Percentiles rank a stretch among this genome's conserved stretches.
Evolutionary conservation across 2,113 vertebrate species (phyloP).

Genomic region (Oreochromis tanganicae): DNA sequence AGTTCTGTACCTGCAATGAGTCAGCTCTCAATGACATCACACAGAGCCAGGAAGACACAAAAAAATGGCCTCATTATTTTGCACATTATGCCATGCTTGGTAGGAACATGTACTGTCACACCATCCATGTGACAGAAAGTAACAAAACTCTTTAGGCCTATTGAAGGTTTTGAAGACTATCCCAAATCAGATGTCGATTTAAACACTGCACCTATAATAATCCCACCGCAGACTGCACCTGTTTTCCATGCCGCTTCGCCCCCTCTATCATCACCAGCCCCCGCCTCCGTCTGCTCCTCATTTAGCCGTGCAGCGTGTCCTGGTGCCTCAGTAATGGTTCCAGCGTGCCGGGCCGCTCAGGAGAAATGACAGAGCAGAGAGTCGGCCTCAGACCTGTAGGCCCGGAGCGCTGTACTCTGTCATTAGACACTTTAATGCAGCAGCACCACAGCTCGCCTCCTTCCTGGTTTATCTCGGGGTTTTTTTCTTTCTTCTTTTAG

Average conservation of each 20-base stretch:
- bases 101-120: neutral
- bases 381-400: conserved; percentile 61
- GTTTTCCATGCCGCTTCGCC: neutral
- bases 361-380: conserved; percentile 64
- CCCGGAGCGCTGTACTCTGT: conserved; percentile 60
- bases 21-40: neutral
- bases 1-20: neutral
- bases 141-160: neutral
- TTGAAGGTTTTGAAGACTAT: neutral
- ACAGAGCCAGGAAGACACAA: neutral
- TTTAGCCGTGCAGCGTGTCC: conserved; percentile 36
- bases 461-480: neutral
- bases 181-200: neutral
- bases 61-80: neutral
- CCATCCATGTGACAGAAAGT: neutral
- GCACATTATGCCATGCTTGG: neutral
- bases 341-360: conserved; percentile 42
- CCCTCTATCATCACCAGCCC: neutral
- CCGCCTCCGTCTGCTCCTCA: conserved; percentile 32
- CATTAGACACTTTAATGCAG: conserved; percentile 66
- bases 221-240: neutral
- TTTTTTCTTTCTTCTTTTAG: neutral
- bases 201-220: neutral
- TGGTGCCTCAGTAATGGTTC: conserved; percentile 52
- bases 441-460: conserved; percentile 40